Conservation (phyloP, 2,888 invertebrate species). For the Hipparchia semele region DNA sequence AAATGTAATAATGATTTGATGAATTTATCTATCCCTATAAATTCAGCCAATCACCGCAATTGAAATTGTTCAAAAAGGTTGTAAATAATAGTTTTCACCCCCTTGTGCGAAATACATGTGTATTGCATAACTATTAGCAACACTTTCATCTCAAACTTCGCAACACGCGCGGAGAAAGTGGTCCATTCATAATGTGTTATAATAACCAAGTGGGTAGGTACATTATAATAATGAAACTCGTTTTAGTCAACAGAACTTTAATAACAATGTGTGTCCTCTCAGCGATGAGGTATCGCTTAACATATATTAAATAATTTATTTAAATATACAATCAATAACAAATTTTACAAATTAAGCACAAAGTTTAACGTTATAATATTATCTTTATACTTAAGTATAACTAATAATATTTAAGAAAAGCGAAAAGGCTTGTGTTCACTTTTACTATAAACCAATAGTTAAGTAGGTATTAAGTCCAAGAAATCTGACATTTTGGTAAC, state of each 20-base stretch:
- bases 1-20: no score
- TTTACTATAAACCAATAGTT: neutral
- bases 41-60: no score
- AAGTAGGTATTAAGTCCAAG: neutral
- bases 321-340: constrained; percentile 30
- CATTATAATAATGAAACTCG: constrained; percentile 25
- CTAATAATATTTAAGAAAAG: no score
- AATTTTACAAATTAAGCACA: constrained; percentile 8
- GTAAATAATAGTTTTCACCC: no score
- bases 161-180: constrained; percentile 13
- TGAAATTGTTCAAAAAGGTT: no score
- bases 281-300: constrained; percentile 15
- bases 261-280: constrained; percentile 25
- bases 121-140: neutral
- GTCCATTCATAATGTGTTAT: neutral
- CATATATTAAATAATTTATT: constrained; percentile 27
- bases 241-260: constrained; percentile 35
- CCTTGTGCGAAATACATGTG: neutral
- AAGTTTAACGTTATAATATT: neutral
- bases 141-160: constrained; percentile 19
- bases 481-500: neutral
- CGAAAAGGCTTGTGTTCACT: no score
- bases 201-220: neutral
- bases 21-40: no score
- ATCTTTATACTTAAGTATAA: no score